Base-by-base conservation (phyloP, 2,888 invertebrate species). In the Oeneis ivallda region DNA sequence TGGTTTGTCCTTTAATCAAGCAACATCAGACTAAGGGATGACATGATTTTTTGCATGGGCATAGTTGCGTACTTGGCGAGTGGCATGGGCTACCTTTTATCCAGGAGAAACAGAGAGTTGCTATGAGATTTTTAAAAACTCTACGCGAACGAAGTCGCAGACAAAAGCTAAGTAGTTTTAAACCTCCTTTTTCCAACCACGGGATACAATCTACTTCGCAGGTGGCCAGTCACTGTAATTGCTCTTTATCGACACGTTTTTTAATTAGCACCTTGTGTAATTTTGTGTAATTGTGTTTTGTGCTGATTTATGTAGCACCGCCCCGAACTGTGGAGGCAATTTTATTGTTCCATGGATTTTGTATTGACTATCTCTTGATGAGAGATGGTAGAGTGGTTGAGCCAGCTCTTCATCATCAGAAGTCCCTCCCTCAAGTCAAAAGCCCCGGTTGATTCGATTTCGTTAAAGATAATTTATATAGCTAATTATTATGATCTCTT, bases 241-340 rank as follows among this genome's bases (percentile, higher is more conserved):
- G 85, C 86, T 84, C 81, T 81, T 82, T 82, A 86, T 85, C 84
- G 85, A 86, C 85, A 83, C 79, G 70, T 79, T 74, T 74, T 76
- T 84, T 80, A 84, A 83, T 84, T 86, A 76, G 83, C 81, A 76
- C 71, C 75, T 66, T 74, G 74, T 60, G 63, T 89, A 84, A 87
- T 87, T 82, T 85, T 17, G 57, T 58, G 79, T 89, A 87, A 90
- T 89, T 88, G 86, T 88, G 53, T 64, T 80, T 81, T 82, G 77
- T 80, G 73, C 80, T 88, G 89, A 89, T 90, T 88, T 89, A 90
- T 88, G 64, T 57, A 65, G 71, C 74, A 70, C 75, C 72, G 75
- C 70, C 72, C 74, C 70, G 80, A 81, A 82, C 58, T 15, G 83
- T 76, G 72, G 78, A 75, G 72, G 77, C 83, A 84, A 85, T 87